A percentile compares a stretch with the other conserved stretches of the same genome.
These are phyloP conservation scores for Phylloscopus whistleri DNA, from an alignment of 2,113 vertebrate species.

Conservation along the genomic window DNA sequence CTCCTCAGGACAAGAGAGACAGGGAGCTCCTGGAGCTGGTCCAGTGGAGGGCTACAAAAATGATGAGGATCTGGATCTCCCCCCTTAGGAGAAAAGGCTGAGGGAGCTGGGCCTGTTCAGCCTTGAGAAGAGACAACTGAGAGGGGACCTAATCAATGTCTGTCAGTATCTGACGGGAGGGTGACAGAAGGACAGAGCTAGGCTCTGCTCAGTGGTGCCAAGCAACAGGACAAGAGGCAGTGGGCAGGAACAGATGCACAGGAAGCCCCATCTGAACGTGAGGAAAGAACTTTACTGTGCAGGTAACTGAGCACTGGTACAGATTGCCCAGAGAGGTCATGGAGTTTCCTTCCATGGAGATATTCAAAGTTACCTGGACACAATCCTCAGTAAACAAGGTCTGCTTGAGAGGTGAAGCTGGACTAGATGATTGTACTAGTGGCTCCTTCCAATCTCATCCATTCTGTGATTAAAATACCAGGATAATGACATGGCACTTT, in stretches of 20 bases:
- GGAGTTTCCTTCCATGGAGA: not conserved
- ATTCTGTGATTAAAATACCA: not conserved
- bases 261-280: not conserved
- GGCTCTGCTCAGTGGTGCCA: not conserved
- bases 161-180: not conserved
- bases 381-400: not conserved
- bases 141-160: not conserved
- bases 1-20: not conserved
- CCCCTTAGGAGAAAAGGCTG: not conserved
- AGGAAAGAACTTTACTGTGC: not conserved
- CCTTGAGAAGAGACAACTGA: not conserved
- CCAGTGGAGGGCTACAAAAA: not conserved
- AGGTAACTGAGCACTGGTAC: not conserved
- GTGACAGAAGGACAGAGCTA: not conserved
- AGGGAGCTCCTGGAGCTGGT: not conserved
- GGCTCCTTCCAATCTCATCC: not conserved
- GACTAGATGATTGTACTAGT: not conserved
- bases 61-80: not conserved
- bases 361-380: not conserved
- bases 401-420: not conserved
- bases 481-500: not conserved
- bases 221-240: not conserved
- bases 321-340: not conserved
- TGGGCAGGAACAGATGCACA: not conserved
- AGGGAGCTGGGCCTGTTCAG: not conserved